Base-by-base conservation (phyloP, 2,113 vertebrate species). In the Petroica traversi region DNA sequence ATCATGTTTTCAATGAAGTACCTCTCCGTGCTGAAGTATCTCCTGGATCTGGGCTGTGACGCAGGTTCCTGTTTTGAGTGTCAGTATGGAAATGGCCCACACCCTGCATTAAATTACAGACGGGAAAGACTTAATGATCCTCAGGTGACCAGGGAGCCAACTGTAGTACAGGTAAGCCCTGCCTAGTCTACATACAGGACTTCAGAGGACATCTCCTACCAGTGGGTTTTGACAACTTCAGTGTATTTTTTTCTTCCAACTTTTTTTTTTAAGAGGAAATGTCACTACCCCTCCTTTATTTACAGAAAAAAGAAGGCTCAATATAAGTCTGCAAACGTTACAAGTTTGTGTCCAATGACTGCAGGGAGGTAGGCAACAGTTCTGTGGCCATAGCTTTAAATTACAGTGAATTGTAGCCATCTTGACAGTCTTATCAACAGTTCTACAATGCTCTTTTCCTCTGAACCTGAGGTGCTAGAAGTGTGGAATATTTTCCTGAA, bases 31-130 rank as follows among this genome's bases (percentile, higher is more conserved):
- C 98, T 99, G 91, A 99, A 99, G 79, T 98, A 98, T 85, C 98
- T 99, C 76, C 96, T 99, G 97, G 98, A 99, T 95, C 97, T 98
- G 20, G 99, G 99, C 75, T 99, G 99, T 54, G 95, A 99, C 0
- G 99, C 98, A 41, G 76, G 83, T 15, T 97, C 99, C 75, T 99
- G 99, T 96, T 99, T 99, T 93, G 96, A 96, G 6, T 99, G 99
- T 90, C 82, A 93, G 23, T 98, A 99, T 0, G 98, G 99, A 78
- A 97, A 94, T 5, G 95, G 88, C 57, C 97, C 97, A 34, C 99
- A 99, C 72, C 98, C 99, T 43, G 88, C 96, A 5, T 77, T 98
- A 51, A 97, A 97, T 26, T 79, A 88, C 45, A 98, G 89, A 24
- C 84, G 96, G n/a, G 93, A 84, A 92, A 92, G 97, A 54, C 96